phyloP scores from a whole-genome alignment of 2,113 vertebrate genomes.

The Plectropomus leopardus region DNA sequence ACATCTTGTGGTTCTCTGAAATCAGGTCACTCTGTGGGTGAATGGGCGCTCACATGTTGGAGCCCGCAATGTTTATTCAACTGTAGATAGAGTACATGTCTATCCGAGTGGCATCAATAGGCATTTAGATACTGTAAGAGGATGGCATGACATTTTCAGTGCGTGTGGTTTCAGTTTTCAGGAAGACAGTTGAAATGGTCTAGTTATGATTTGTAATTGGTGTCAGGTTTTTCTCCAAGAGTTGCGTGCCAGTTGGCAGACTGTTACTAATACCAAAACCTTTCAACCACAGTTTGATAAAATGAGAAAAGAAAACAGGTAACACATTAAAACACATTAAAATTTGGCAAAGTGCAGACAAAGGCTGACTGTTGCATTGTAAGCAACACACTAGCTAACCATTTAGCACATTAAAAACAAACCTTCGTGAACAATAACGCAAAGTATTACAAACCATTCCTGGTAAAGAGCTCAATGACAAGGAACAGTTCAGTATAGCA shows the following conservation, averaged over 20 bases:
- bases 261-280: background rate
- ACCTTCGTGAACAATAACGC: too few species aligned
- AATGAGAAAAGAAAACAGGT: background rate
- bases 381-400: too few species aligned
- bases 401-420: too few species aligned
- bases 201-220: background rate
- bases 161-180: background rate
- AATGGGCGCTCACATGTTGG: constrained; percentile 1
- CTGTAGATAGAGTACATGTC: constrained; percentile 8
- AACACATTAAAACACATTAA: too few species aligned
- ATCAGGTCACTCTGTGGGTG: constrained; percentile 53
- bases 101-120: constrained; percentile 13
- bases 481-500: too few species aligned
- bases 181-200: background rate
- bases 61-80: constrained; percentile 36
- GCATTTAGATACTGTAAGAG: background rate
- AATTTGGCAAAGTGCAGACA: too few species aligned
- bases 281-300: background rate
- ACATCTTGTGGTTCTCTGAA: constrained; percentile 54
- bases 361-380: too few species aligned
- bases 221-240: background rate
- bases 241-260: background rate
- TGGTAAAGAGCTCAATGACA: too few species aligned
- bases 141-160: background rate
- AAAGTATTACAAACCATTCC: too few species aligned